Evolutionary conservation across 2,113 vertebrate species (phyloP), one percentile per base, ranked within the genome.

Genomic region (Brachypodius melanocephalos): DNA sequence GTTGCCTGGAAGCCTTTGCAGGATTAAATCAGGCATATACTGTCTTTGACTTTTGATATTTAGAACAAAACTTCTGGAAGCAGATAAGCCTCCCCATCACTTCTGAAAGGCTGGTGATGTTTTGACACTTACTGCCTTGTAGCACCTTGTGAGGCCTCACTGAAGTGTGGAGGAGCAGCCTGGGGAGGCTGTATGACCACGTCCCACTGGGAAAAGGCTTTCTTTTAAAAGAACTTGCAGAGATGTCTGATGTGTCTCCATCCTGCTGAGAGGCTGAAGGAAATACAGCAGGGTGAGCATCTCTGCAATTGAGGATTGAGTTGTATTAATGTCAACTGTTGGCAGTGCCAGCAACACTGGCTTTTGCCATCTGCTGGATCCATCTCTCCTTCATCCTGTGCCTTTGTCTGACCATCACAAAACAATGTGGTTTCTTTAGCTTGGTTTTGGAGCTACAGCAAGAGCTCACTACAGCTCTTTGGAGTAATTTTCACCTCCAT

Each of bases 401-500:
- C 78, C 52, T 85, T 90, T 71, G 67, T 66, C 85, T 95, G 82
- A 73, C 67, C 89, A 32, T 55, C 74, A 55, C 65, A 52, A 65
- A 74, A 62, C 85, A 89, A 46, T 85, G 36, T 71, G 36, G 61
- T 87, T 91, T 74, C 78, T 81, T 84, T 62, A 90, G 71, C 75
- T 82, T 78, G 75, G 84, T 76, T 95, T 86, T 51, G 74, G 92
- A 93, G 68, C 67, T 88, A 57, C 43, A 88, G 28, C 54, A 84
- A 48, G 88, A 92, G 87, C 49, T 93, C 66, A 66, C 85, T 68
- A 36, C 46, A 58, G 69, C 92, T 93, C 89, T 85, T 90, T 74
- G 63, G 86, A 80, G 88, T 83, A 68, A 92, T 94, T 95, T 97
- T 95, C 82, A 49, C 96, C 75, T 94, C 91, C 34, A 74, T 96